Base-by-base conservation (phyloP, 2,888 invertebrate species). In the Drosophila maculinotata region DNA sequence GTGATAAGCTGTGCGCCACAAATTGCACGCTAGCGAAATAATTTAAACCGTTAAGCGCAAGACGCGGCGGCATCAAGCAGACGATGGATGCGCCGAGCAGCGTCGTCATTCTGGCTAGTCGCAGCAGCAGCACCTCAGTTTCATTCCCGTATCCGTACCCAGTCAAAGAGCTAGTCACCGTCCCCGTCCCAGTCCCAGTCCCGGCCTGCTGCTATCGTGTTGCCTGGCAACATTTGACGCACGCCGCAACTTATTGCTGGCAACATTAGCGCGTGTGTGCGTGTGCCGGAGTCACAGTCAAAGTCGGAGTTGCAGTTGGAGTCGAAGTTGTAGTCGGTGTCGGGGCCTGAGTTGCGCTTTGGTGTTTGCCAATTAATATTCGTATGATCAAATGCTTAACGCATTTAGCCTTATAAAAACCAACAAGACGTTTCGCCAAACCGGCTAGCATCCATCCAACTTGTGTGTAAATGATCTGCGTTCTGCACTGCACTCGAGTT, bases 331-430 rank as follows among this genome's bases (percentile, higher is more conserved):
- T n/a, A 9, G 51, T 57, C 38, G 51, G 41, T 66, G 68, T 73
- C 63, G 63, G 58, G 63, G 48, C 72, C 64, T 48, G 54, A 59
- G 72, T 49, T 73, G 68, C 76, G 79, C 75, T 78, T 79, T 70
- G 79, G 72, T 81, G 83, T 83, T 87, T 73, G 82, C 87, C 84
- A 87, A 87, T 84, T 84, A 84, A 84, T 84, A 87, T 84, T 82
- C 87, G 87, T 85, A 82, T 84, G 84, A 84, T 87, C 84, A 84
- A 87, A 87, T 84, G 84, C 77, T 84, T 84, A 87, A 85, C 84
- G 84, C 87, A 84, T 87, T 84, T 84, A 87, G 84, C 87, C 87
- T 72, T 87, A 85, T 72, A 82, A 73, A 84, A 84, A 87, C 85
- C 84, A 87, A 87, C 84, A 85, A 81, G 79, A 74, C 74, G 60